These are phyloP conservation scores for Centropristis striata DNA, from an alignment of 2,113 vertebrate genomes.

Conservation along the genomic window DNA sequence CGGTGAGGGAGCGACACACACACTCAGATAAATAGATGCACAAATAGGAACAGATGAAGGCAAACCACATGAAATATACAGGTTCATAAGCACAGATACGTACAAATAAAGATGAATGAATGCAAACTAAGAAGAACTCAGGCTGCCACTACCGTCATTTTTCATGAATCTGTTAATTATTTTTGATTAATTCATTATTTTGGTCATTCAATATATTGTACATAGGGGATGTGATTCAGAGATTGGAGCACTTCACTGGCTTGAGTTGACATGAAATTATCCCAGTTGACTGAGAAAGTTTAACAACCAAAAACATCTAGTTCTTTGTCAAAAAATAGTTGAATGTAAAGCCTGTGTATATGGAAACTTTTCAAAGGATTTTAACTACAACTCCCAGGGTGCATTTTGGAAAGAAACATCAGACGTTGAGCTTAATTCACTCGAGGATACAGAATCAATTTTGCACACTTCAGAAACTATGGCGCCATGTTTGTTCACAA, in stretches of 20 bases:
- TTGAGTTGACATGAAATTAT: background rate
- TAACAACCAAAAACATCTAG: background rate
- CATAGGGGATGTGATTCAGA: background rate
- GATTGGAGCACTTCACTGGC: background rate
- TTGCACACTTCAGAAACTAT: too few relatives aligned
- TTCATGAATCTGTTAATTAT: too few relatives aligned
- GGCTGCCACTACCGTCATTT: background rate
- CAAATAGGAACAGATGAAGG: background rate
- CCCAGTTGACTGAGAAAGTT: background rate
- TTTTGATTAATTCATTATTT: too few relatives aligned
- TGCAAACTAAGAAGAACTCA: background rate
- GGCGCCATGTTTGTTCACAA: too few relatives aligned
- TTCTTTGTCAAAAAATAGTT: background rate
- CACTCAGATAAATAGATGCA: background rate
- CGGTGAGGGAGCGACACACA: background rate
- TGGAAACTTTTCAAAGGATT: background rate
- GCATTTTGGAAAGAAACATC: background rate
- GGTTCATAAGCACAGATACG: background rate
- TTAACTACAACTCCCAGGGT: background rate
- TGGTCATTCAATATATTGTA: background rate
- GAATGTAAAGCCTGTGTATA: background rate
- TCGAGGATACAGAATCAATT: too few relatives aligned
- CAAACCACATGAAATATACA: background rate
- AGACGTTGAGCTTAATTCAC: too few relatives aligned
- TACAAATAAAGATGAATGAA: background rate